phyloP scores from a whole-genome alignment of 2,797 vertebrate species.

The Discoglossus pictus region DNA sequence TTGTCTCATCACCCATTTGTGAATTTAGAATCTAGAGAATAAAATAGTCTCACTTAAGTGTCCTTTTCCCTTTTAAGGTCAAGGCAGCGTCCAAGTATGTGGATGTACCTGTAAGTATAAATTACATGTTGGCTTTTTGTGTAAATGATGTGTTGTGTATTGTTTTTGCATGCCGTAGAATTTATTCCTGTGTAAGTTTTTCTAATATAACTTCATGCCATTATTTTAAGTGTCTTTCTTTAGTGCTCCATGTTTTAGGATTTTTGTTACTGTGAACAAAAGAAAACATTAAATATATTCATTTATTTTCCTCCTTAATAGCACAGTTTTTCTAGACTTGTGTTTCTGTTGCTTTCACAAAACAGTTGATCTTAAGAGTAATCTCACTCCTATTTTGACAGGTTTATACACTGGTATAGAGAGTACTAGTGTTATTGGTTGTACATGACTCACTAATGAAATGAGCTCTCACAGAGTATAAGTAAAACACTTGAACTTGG shows the following conservation, averaged over 20 bases:
- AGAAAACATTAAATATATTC: no score
- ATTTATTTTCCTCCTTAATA: background rate
- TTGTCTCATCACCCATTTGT: background rate
- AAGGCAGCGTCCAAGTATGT: slow-evolving; percentile 99
- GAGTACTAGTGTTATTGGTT: slow-evolving; percentile 42
- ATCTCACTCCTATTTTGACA: slow-evolving; percentile 1
- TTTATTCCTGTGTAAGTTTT: background rate
- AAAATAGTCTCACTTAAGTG: slow-evolving; percentile 29
- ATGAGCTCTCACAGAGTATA: slow-evolving; percentile 68
- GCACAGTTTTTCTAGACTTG: background rate
- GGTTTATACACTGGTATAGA: slow-evolving; percentile 3
- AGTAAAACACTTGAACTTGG: slow-evolving; percentile 68
- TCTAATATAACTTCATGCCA: no score
- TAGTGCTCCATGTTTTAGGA: background rate
- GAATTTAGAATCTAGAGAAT: background rate
- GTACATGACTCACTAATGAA: slow-evolving; percentile 70
- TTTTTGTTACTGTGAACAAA: background rate
- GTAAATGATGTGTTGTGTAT: slow-evolving; percentile 47
- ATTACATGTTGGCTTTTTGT: slow-evolving; percentile 60
- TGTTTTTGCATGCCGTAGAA: slow-evolving; percentile 32
- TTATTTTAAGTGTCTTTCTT: background rate
- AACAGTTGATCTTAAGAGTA: slow-evolving; percentile 9
- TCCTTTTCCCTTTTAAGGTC: slow-evolving; percentile 81
- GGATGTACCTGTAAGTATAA: slow-evolving; percentile 96
- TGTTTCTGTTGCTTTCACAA: background rate